phyloP scores from a whole-genome alignment of 2,113 vertebrate species.

The Oxyruncus cristatus region DNA sequence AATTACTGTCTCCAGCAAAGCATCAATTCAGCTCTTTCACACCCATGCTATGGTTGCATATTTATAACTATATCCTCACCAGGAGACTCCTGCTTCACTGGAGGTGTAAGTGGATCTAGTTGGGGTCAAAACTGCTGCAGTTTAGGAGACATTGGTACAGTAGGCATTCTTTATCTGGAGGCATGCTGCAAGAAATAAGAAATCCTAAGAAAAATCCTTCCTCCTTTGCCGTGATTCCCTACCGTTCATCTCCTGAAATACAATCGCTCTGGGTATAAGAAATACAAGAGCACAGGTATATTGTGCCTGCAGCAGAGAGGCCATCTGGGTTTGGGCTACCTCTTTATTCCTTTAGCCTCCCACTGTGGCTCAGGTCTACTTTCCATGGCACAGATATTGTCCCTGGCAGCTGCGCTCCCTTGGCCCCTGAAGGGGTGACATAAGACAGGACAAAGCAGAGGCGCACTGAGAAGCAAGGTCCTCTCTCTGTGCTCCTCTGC shows the following conservation, averaged over 20 bases:
- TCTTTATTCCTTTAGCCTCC: neutral
- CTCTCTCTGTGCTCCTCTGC: neutral
- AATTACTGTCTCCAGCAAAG: neutral
- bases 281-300: neutral
- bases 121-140: neutral
- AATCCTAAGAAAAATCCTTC: neutral
- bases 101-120: neutral
- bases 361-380: neutral
- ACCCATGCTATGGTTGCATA: neutral
- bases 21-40: neutral
- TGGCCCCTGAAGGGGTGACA: accelerated
- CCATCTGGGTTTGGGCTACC: neutral
- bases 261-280: neutral
- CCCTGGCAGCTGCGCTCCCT: neutral
- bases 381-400: neutral
- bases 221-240: neutral
- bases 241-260: neutral
- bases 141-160: neutral
- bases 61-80: neutral
- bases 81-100: neutral
- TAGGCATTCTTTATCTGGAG: neutral
- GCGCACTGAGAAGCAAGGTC: neutral
- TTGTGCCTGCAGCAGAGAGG: neutral
- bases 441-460: neutral
- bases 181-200: neutral